Evolutionary conservation across 1,140 invertebrate species (phyloP).

Genomic region (Pantala flavescens): DNA sequence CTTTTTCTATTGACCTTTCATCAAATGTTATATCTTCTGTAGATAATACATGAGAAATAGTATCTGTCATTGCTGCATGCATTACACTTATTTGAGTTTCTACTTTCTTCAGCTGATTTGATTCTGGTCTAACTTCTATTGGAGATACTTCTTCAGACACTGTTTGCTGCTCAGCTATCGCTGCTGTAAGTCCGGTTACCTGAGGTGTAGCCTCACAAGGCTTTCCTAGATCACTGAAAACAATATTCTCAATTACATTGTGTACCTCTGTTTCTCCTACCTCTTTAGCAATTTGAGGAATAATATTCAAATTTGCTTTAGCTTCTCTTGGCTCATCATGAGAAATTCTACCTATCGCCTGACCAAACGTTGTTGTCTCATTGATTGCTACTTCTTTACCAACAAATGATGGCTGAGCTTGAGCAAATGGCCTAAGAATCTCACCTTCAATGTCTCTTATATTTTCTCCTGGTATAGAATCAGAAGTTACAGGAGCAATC

Average conservation of each 20-base stretch:
- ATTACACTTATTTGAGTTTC: background rate
- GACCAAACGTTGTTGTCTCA: constrained; percentile 20
- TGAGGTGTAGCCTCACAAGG: background rate
- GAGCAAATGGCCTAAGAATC: background rate
- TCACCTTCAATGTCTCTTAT: constrained; percentile 21
- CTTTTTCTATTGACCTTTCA: background rate
- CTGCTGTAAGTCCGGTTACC: background rate
- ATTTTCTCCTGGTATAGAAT: constrained; percentile 6
- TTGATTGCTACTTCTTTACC: constrained; percentile 26
- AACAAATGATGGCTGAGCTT: constrained; percentile 20
- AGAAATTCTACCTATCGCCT: constrained; percentile 24
- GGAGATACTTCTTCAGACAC: background rate
- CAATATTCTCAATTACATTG: background rate
- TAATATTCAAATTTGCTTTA: background rate
- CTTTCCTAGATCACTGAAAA: background rate
- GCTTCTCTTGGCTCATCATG: constrained; percentile 23
- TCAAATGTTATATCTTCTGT: constrained; percentile 18
- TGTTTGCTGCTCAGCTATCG: background rate
- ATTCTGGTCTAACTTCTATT: background rate
- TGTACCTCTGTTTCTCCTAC: background rate
- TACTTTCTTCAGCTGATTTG: background rate
- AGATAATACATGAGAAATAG: constrained; percentile 18
- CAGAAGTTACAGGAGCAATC: background rate
- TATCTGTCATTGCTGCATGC: background rate
- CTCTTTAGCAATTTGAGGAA: background rate